Conservation (phyloP, 2,113 vertebrate genomes). For the Cheilinus undulatus region DNA sequence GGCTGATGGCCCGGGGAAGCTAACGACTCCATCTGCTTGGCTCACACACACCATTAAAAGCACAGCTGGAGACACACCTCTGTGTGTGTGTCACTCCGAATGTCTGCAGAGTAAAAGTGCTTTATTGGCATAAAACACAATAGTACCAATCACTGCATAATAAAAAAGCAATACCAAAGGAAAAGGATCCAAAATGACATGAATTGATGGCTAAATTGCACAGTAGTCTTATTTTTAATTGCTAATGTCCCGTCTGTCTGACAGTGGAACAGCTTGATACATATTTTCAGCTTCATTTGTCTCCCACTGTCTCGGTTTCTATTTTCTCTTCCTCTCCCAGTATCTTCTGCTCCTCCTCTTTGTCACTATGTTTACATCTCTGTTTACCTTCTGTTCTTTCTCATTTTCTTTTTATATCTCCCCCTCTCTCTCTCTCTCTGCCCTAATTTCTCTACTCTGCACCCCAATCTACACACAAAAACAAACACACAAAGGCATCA, state of each 20-base stretch:
- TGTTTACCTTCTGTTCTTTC: slow-evolving; percentile 44
- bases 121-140: slow-evolving; percentile 15
- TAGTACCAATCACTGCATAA: neutral
- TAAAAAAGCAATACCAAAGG: slow-evolving; percentile 17
- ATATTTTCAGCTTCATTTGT: slow-evolving; percentile 59
- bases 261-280: slow-evolving; percentile 56
- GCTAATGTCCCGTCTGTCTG: slow-evolving; percentile 54
- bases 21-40: slow-evolving; percentile 76
- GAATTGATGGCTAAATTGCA: slow-evolving; percentile 37
- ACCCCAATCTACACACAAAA: slow-evolving; percentile 9
- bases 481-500: slow-evolving; percentile 5
- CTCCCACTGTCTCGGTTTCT: slow-evolving; percentile 23
- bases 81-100: slow-evolving; percentile 8
- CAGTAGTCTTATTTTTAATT: slow-evolving; percentile 55
- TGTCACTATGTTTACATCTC: slow-evolving; percentile 49
- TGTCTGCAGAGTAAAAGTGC: slow-evolving; percentile 1
- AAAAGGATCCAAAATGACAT: slow-evolving; percentile 3
- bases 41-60: slow-evolving; percentile 76
- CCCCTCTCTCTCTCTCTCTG: slow-evolving; percentile 37
- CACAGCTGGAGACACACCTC: slow-evolving; percentile 78
- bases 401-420: slow-evolving; percentile 31
- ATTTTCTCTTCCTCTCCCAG: slow-evolving; percentile 36
- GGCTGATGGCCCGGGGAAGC: slow-evolving; percentile 61
- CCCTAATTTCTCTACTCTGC: slow-evolving; percentile 34
- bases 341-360: slow-evolving; percentile 40